These are phyloP conservation scores for Poeciliopsis paucimaculata DNA, from an alignment of 2,797 vertebrate genomes.

Conservation along the genomic window DNA sequence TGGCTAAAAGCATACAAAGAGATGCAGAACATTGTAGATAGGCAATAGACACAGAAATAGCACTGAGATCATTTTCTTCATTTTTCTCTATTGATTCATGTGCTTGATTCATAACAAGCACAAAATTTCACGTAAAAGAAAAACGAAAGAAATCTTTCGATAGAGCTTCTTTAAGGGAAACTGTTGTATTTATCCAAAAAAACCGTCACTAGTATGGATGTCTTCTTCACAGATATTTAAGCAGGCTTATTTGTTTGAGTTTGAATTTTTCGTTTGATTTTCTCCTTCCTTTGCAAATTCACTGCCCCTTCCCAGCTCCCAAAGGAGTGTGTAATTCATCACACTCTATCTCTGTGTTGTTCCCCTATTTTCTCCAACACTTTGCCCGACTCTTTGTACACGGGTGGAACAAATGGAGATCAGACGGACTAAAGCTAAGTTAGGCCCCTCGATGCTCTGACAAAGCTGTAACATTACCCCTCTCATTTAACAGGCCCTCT, in stretches of 20 bases:
- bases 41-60: not conserved
- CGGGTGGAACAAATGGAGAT: slow-evolving; percentile 74
- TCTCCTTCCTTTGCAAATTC: slow-evolving; percentile 18
- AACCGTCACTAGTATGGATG: not conserved
- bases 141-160: not conserved
- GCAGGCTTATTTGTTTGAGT: not conserved
- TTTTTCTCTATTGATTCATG: not conserved
- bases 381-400: slow-evolving; percentile 39
- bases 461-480: slow-evolving; percentile 68
- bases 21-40: not conserved
- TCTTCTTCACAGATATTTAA: slow-evolving; percentile 7
- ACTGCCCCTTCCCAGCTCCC: slow-evolving; percentile 41
- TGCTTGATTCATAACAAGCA: too few species aligned
- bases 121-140: not conserved
- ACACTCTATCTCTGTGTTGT: slow-evolving; percentile 26
- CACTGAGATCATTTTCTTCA: not conserved
- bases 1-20: not conserved
- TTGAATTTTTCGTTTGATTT: slow-evolving; percentile 13
- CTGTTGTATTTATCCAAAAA: too few species aligned
- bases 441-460: slow-evolving; percentile 64
- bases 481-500: slow-evolving; percentile 64
- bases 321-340: slow-evolving; percentile 49
- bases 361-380: slow-evolving; percentile 25
- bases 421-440: slow-evolving; percentile 68
- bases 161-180: not conserved